These are phyloP conservation scores for Nemotelus pantherinus DNA, from an alignment of 2,888 invertebrate genomes.

Conservation along the genomic window DNA sequence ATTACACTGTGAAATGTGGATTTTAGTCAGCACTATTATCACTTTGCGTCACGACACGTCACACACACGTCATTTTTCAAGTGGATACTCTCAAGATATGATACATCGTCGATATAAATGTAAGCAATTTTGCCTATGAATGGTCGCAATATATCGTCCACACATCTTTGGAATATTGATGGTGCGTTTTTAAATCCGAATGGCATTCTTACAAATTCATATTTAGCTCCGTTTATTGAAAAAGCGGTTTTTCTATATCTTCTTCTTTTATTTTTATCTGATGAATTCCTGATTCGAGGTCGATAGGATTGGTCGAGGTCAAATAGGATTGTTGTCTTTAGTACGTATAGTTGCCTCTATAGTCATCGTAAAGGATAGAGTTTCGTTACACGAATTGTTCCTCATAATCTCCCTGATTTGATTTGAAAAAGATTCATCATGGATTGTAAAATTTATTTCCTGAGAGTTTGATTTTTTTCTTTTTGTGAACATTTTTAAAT, in stretches of 20 bases:
- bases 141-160: slow-evolving; percentile 45
- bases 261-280: slow-evolving; percentile 10
- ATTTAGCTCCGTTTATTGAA: slow-evolving; percentile 28
- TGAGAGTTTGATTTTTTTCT: not conserved
- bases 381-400: not conserved
- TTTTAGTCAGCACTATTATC: no score
- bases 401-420: not conserved
- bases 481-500: not conserved
- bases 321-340: not conserved
- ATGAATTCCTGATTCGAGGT: slow-evolving; percentile 29
- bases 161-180: slow-evolving; percentile 43
- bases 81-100: no score
- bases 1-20: no score
- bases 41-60: no score
- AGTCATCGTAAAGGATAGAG: not conserved
- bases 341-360: slow-evolving; percentile 10
- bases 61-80: slow-evolving; percentile 50
- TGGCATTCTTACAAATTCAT: slow-evolving; percentile 43
- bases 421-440: not conserved
- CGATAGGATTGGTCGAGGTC: not conserved
- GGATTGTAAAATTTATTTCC: not conserved
- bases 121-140: slow-evolving; percentile 52
- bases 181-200: slow-evolving; percentile 48
- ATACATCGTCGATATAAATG: slow-evolving; percentile 5
- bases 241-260: slow-evolving; percentile 20